Percentiles rank a stretch among this genome's conserved stretches.
phyloP scores from a whole-genome alignment of 2,113 vertebrate genomes.

The Hyperoodon ampullatus region DNA sequence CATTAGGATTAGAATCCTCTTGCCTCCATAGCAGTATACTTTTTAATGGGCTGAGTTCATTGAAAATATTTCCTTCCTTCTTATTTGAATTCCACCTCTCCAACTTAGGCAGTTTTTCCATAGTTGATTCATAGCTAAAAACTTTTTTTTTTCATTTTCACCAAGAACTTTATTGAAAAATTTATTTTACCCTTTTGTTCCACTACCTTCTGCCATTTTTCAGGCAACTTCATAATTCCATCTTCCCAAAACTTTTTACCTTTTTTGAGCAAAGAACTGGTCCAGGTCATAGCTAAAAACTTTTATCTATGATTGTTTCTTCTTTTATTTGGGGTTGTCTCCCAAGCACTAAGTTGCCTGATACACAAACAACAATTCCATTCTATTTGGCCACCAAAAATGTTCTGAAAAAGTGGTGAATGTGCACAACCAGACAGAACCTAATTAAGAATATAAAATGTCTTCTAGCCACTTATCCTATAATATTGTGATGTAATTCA shows the following conservation, averaged over 20 bases:
- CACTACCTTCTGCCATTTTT: no score
- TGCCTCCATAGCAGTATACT: fast-evolving
- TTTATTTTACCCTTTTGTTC: no score
- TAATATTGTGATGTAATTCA: neutral
- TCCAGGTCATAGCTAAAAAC: neutral
- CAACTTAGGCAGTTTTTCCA: neutral
- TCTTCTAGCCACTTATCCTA: neutral
- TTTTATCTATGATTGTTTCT: neutral
- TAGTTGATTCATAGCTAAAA: neutral
- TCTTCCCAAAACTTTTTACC: no score
- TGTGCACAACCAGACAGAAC: neutral
- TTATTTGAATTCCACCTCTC: neutral
- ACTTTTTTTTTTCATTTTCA: neutral
- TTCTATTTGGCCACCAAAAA: neutral
- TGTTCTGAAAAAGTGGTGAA: neutral
- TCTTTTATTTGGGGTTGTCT: neutral
- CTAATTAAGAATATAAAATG: neutral
- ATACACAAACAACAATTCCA: neutral
- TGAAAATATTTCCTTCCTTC: neutral
- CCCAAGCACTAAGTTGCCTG: neutral
- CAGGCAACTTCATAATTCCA: no score
- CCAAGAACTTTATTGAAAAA: no score
- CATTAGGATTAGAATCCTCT: no score
- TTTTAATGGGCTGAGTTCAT: neutral
- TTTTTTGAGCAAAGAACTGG: no score